A percentile compares a stretch with the other conserved stretches of the same genome.
Conservation (phyloP, 2,113 vertebrate species). For the Salminus brasiliensis region DNA sequence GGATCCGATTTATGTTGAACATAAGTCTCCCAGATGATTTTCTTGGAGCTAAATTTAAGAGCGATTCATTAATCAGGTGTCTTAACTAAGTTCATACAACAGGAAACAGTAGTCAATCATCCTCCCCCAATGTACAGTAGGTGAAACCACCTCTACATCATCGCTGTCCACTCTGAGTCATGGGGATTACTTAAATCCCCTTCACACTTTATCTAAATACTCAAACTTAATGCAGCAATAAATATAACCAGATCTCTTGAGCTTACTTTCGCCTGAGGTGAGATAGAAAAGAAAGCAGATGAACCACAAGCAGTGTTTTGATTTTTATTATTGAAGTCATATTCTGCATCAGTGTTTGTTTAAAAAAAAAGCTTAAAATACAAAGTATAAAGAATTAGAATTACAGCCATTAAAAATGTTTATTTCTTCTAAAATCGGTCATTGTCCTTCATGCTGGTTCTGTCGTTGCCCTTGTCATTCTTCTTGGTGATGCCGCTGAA, state of each 20-base stretch:
- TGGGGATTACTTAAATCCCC: constrained; percentile 46
- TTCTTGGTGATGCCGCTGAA: constrained; percentile 94
- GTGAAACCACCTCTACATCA: constrained; percentile 49
- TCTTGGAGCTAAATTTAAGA: constrained; percentile 49
- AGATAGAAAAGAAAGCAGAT: constrained; percentile 25
- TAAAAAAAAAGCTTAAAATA: constrained; percentile 1
- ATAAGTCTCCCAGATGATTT: constrained; percentile 40
- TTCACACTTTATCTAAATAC: constrained; percentile 50
- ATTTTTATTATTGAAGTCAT: constrained; percentile 45
- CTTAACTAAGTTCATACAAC: constrained; percentile 48
- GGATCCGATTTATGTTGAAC: constrained; percentile 46
- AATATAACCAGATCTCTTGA: constrained; percentile 6
- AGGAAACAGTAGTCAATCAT: constrained; percentile 48
- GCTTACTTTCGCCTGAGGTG: constrained; percentile 1
- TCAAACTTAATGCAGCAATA: constrained; percentile 40
- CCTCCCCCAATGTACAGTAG: constrained; percentile 50
- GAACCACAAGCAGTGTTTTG: not conserved
- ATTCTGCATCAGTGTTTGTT: not conserved
- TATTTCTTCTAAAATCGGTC: not conserved
- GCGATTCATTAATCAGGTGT: constrained; percentile 51
- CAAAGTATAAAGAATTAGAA: not conserved
- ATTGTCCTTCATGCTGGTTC: constrained; percentile 26
- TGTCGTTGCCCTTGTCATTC: constrained; percentile 80
- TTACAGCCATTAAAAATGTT: not conserved
- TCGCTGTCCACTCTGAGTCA: constrained; percentile 18